Evolutionary conservation across 1,140 invertebrate genomes (phyloP), one percentile per base, ranked within the genome.

Genomic region (Pentalonia nigronervosa): DNA sequence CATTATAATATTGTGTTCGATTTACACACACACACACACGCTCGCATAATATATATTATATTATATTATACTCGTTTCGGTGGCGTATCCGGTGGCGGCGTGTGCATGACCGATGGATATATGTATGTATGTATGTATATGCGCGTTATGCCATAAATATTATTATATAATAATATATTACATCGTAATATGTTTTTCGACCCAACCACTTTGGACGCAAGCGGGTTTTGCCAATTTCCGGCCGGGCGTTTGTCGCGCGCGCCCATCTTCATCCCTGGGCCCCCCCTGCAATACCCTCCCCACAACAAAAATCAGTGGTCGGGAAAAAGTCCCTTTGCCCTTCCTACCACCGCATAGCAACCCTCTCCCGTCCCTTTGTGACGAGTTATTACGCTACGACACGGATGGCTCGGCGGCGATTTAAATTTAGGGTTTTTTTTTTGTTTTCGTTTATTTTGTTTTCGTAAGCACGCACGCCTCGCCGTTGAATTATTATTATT

Each of bases 161-260:
- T 25, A 84, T 41, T 41, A 84, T 84, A 45, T 25, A 45, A 86
- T 86, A 48, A n/a, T 87, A 48, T 48, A 87, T 17, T 87, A 48
- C 50, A 50, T 87, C 86, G 86, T 87, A 48, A 48, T 87, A 48
- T 87, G 45, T 87, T 87, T 87, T 87, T 87, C 45, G 86, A 86
- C 20, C 45, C 30, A n/a, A 87, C 45, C 86, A n/a, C 47, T 87
- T 87, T 87, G 47, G 25, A 50, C 47, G 47, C 84, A 76, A 48
- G 25, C 86, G 86, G 45, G 86, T 87, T 87, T 87, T 87, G 86
- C 86, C 86, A 87, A 87, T 87, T 87, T 87, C 86, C 86, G 86
- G 25, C 30, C 86, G 25, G 20, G 41, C 84, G 84, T 84, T 84
- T 84, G 83, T 45, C 84, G 84, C 83, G 23, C 25, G 45, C 36